Conservation (phyloP, 1,140 invertebrate genomes). For the Euura lappo region DNA sequence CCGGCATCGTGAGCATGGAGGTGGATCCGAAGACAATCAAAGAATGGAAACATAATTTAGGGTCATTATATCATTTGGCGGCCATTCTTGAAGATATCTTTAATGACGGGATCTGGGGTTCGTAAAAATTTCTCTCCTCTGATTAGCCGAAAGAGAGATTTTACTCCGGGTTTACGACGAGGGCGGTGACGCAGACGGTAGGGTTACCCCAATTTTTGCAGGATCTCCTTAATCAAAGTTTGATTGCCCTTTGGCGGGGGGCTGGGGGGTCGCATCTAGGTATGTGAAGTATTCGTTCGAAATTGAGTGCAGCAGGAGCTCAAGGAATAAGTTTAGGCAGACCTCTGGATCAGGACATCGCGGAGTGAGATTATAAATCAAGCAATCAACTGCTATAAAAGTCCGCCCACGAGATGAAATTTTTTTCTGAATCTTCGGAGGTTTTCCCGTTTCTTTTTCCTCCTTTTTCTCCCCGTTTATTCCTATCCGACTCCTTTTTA, state of each 20-base stretch:
- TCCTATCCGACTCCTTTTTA: not conserved
- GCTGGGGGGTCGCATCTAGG: constrained; percentile 12
- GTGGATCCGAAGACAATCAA: too few species aligned
- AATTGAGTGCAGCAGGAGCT: not conserved
- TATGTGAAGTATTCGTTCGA: not conserved
- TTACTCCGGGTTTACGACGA: constrained; percentile 5
- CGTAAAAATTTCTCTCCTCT: not conserved
- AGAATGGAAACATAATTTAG: too few species aligned
- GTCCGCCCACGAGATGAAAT: constrained; percentile 35
- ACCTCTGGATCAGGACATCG: constrained; percentile 2
- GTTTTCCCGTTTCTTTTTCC: constrained; percentile 9
- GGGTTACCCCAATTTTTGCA: constrained; percentile 19
- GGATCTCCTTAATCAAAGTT: constrained; percentile 30
- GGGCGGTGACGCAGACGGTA: constrained; percentile 15
- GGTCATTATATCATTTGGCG: too few species aligned
- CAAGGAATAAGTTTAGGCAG: not conserved
- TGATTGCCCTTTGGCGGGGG: constrained; percentile 26
- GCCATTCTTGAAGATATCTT: not conserved
- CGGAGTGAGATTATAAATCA: constrained; percentile 40
- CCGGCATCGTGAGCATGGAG: too few species aligned
- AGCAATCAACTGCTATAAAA: constrained; percentile 42
- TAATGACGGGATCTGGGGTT: not conserved
- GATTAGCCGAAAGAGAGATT: constrained; percentile 13
- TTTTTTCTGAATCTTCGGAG: constrained; percentile 19
- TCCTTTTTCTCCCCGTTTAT: constrained; percentile 11